Base-by-base conservation (phyloP, 1,140 invertebrate genomes). In the Drosophila asahinai region DNA sequence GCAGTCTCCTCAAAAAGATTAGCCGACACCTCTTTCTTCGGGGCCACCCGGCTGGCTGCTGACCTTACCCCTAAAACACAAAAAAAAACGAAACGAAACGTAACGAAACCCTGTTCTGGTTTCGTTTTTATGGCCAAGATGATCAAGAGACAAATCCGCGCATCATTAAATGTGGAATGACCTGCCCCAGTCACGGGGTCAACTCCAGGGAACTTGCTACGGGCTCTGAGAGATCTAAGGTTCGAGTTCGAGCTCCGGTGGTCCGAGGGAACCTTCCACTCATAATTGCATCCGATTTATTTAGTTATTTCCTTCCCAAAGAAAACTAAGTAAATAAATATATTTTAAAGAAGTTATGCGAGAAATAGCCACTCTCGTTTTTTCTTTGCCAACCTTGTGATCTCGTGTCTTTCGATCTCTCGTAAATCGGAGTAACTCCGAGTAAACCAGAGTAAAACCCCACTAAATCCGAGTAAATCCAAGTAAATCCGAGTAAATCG, bases 101-200 rank as follows among this genome's bases (percentile, higher is more conserved):
- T 5, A 49, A 19, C n/a, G 17, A 36, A 54, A 19, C 54, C 54
- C 52, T 22, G 17, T 55, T 40, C n/a, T 19, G 12, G 63, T 36
- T 60, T 22, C 11, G 25, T 17, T 77, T 83, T 83, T 67, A 76
- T 64, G 83, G 3, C 33, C 63, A 36, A 70, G 66, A 84, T 84
- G 73, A 81, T 67, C 72, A 73, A 73, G 70, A 60, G 74, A 79
- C 72, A 71, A 76, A 67, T 79, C 76, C 66, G 75, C 76, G 65
- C 75, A 79, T 78, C 76, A 78, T 79, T 71, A 82, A 87, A 86
- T 62, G 33, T 65, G 81, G 74, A 72, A 72, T 82, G 83, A 79
- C 63, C 66, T 55, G 38, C 47, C 71, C 51, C 40, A 30, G 60
- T 19, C 3, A 12, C 7, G 66, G 27, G 68, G 40, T 72, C 68